A percentile compares a stretch with the other conserved stretches of the same genome.
Conservation (phyloP, 2,888 invertebrate genomes). For the Tryphoninae sp. region DNA sequence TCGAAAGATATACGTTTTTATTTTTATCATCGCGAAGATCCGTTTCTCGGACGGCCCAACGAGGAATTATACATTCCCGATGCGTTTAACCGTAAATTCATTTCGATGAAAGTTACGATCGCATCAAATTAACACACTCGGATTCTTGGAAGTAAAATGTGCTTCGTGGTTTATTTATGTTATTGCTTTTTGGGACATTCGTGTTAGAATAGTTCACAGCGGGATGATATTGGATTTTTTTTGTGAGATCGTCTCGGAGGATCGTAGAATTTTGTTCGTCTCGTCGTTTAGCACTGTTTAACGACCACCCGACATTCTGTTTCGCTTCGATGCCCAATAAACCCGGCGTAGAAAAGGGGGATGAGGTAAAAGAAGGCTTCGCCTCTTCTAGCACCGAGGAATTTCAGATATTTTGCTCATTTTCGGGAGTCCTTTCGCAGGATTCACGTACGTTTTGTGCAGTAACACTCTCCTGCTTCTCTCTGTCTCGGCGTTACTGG, state of each 20-base stretch:
- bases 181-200: conserved; percentile 15
- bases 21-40: conserved; percentile 20
- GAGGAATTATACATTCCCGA: conserved; percentile 33
- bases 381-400: conserved; percentile 18
- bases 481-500: background rate
- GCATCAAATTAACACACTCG: conserved; percentile 45
- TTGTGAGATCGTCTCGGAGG: conserved; percentile 45
- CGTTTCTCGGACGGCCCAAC: background rate
- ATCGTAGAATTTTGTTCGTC: conserved; percentile 54
- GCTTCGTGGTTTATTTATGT: conserved; percentile 19
- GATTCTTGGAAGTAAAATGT: conserved; percentile 23
- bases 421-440: conserved; percentile 25
- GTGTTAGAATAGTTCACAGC: background rate
- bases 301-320: conserved; percentile 25
- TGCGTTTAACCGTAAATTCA: conserved; percentile 44
- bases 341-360: background rate
- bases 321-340: conserved; percentile 32
- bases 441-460: conserved; percentile 27
- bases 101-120: conserved; percentile 37
- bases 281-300: conserved; percentile 52
- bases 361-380: background rate
- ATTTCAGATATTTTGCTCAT: conserved; percentile 41
- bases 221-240: background rate
- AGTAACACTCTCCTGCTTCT: background rate
- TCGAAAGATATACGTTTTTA: conserved; percentile 21